Base-by-base conservation (phyloP, 2,113 vertebrate genomes). In the Solenodon paradoxus region DNA sequence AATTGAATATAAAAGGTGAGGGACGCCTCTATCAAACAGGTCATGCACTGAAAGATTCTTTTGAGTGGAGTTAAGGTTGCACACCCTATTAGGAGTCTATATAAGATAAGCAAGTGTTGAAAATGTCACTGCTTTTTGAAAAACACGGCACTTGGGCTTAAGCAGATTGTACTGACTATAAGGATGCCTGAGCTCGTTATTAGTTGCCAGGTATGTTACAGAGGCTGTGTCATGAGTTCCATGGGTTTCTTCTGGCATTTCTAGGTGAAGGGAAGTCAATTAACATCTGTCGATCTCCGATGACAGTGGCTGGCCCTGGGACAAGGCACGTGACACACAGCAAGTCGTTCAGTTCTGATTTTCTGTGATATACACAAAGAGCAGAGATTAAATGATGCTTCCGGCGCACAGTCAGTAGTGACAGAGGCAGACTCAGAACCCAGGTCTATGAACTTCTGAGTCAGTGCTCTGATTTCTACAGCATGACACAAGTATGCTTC, bases 161-260 rank as follows among this genome's bases (percentile, higher is more conserved):
- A 80, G 49, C 32, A 75, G 69, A 45, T 55, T 61, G 53, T 77
- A 53, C 90, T 32, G 28, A 80, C 26, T 45, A 38, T 61, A 59
- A 74, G 75, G 75, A 35, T 13, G n/a, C 47, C 61, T 4, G 19
- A 40, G 53, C 63, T 89, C 79, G 89, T 84, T 63, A 69, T 79
- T 74, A 79, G 40, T 75, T 68, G 66, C 64, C 78, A 74, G 42
- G 49, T 19, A 28, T 94, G 51, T 92, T 75, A 74, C 30, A 81
- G 49, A 96, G 93, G 55, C 71, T 11, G 30, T 88, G 71, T 80
- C 42, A 12, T 35, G 35, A 55, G 68, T 63, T 89, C 64, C 49
- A 15, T 49, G n/a, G 30, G 63, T 69, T 93, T 96, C 96, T 93
- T 80, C 84, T 88, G 82, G 38, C 59, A 53, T 93, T 77, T 83